A percentile compares a stretch with the other conserved stretches of the same genome.
These are phyloP conservation scores for Coenobita brevimanus DNA, from an alignment of 1,140 invertebrate genomes.

Conservation along the genomic window DNA sequence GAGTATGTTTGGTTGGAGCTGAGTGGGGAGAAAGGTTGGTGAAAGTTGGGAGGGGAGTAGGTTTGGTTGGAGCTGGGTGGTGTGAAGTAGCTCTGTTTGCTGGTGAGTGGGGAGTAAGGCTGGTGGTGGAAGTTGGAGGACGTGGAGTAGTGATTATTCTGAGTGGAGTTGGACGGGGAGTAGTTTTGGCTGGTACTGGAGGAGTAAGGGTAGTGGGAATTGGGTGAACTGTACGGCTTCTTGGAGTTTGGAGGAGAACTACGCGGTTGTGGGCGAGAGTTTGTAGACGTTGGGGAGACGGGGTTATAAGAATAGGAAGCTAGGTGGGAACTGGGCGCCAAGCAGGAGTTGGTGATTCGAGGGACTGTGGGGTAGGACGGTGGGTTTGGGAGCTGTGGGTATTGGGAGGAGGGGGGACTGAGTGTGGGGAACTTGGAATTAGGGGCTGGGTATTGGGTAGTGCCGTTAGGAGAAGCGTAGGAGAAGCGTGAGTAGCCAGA, in stretches of 20 bases:
- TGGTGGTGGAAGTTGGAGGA: too few relatives aligned
- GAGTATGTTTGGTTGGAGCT: not conserved
- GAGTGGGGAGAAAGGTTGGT: not conserved
- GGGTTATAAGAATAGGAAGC: not conserved
- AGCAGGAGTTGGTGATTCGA: not conserved
- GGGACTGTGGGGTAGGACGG: not conserved
- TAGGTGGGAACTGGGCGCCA: not conserved
- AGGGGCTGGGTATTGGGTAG: not conserved
- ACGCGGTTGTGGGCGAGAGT: not conserved
- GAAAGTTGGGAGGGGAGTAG: not conserved
- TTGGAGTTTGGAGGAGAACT: not conserved
- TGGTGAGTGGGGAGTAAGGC: not conserved
- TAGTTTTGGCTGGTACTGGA: constrained; percentile 7
- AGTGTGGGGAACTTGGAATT: not conserved
- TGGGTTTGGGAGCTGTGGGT: not conserved
- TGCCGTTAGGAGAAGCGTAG: constrained; percentile 33
- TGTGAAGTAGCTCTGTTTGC: not conserved
- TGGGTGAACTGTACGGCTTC: not conserved
- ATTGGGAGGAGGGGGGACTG: not conserved
- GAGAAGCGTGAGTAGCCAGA: constrained; percentile 23
- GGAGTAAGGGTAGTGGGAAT: not conserved
- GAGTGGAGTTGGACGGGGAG: constrained; percentile 47
- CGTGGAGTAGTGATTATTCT: not conserved
- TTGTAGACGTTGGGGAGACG: not conserved
- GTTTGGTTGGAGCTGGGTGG: constrained; percentile 12